phyloP scores from a whole-genome alignment of 2,888 invertebrate species.

The Norana najaformis region DNA sequence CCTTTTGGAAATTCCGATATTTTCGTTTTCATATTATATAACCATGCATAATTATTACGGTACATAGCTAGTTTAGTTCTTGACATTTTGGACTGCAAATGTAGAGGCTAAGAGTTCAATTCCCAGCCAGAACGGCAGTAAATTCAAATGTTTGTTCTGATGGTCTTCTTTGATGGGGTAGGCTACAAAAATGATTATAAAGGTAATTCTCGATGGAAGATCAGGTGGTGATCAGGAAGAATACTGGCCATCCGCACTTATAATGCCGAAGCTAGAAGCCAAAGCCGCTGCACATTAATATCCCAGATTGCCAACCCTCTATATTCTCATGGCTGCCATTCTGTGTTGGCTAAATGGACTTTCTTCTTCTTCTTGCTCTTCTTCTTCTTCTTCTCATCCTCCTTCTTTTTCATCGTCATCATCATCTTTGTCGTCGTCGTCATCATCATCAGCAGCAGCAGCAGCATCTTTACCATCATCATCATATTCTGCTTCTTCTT shows the following conservation, averaged over 20 bases:
- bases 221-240: neutral
- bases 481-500: slow-evolving; percentile 24
- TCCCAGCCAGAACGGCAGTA: neutral
- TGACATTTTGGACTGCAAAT: neutral
- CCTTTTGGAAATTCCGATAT: too few species aligned
- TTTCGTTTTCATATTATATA: too few species aligned
- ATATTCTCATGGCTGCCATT: too few species aligned
- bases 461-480: neutral
- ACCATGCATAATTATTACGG: too few species aligned
- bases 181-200: neutral
- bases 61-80: neutral
- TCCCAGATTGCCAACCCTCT: too few species aligned
- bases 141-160: neutral
- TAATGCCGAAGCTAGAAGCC: neutral
- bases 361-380: neutral
- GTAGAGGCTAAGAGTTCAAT: neutral
- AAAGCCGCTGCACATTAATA: too few species aligned
- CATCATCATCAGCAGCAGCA: too few species aligned
- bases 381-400: neutral
- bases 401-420: neutral
- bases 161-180: neutral
- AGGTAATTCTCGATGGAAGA: neutral
- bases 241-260: too few species aligned
- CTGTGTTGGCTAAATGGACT: neutral
- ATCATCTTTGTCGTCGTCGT: neutral